A percentile compares a stretch with the other conserved stretches of the same genome.
These are phyloP conservation scores for Pediacus dermestoides DNA, from an alignment of 2,888 invertebrate species.

Conservation along the genomic window DNA sequence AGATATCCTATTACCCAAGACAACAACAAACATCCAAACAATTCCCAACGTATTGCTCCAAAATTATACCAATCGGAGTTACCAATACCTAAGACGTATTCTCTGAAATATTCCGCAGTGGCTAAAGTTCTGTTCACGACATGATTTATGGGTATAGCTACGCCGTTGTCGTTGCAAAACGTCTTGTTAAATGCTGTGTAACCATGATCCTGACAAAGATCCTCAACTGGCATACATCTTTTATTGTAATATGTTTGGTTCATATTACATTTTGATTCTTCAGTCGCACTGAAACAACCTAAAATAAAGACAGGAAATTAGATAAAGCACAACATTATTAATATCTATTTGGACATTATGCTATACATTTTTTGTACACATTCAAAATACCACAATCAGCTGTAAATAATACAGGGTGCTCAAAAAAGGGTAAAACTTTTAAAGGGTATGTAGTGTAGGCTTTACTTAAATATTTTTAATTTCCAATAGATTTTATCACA, in stretches of 20 bases:
- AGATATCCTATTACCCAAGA: constrained; percentile 84
- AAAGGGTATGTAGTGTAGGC: too few relatives aligned
- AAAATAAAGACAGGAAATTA: too few relatives aligned
- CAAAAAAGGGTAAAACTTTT: too few relatives aligned
- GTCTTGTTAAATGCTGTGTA: constrained; percentile 47
- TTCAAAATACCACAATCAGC: too few relatives aligned
- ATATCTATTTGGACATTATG: too few relatives aligned
- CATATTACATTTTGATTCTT: constrained; percentile 54
- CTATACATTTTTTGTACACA: too few relatives aligned
- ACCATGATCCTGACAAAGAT: constrained; percentile 52
- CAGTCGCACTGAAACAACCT: constrained; percentile 65
- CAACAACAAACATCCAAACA: constrained; percentile 71
- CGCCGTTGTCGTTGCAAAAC: constrained; percentile 48
- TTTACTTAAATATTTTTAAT: too few relatives aligned
- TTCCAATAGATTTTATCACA: too few relatives aligned
- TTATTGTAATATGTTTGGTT: constrained; percentile 56
- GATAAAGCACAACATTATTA: too few relatives aligned
- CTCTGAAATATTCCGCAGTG: constrained; percentile 56
- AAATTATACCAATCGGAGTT: constrained; percentile 70
- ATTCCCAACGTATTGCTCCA: constrained; percentile 76
- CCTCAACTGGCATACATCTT: constrained; percentile 51
- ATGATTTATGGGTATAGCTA: constrained; percentile 50
- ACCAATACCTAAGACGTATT: constrained; percentile 73
- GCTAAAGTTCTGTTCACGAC: constrained; percentile 58
- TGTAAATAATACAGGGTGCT: too few relatives aligned